These are phyloP conservation scores for Gastrophryne carolinensis DNA, from an alignment of 2,797 vertebrate species.

Conservation along the genomic window DNA sequence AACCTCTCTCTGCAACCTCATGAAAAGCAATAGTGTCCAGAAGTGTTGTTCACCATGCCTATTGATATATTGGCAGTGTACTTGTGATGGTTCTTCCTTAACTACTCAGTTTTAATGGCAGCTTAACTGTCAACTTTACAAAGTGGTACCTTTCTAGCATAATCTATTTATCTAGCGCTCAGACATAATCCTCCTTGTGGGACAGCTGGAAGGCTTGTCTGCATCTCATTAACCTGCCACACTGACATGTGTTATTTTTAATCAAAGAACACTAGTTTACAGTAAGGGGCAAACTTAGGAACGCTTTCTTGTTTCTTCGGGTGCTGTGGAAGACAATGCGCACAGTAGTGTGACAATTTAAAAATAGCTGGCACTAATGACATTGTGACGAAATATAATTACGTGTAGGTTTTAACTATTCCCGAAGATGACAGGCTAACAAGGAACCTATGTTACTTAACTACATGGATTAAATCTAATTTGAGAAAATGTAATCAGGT, in stretches of 20 bases:
- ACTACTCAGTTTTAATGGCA: constrained; percentile 46
- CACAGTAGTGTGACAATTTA: neutral
- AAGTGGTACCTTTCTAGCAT: constrained; percentile 79
- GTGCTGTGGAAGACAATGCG: neutral
- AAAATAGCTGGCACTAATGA: neutral
- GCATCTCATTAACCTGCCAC: constrained; percentile 91
- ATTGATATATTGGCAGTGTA: constrained; percentile 27
- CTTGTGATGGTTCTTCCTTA: constrained; percentile 32
- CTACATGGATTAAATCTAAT: constrained; percentile 37
- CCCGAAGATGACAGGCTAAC: neutral
- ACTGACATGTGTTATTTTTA: constrained; percentile 76
- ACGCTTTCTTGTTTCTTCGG: neutral
- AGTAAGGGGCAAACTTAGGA: constrained; percentile 53
- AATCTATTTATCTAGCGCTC: constrained; percentile 90
- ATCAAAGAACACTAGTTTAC: constrained; percentile 52
- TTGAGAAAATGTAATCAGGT: constrained; percentile 40
- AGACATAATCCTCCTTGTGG: constrained; percentile 88
- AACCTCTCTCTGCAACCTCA: neutral
- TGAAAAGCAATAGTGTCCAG: neutral
- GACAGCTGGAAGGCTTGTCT: constrained; percentile 74
- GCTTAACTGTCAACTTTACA: constrained; percentile 72
- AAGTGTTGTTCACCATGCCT: constrained; percentile 4
- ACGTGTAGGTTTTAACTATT: neutral
- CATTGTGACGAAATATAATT: neutral
- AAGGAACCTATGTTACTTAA: constrained; percentile 20